Evolutionary conservation across 2,888 invertebrate species (phyloP).

Genomic region (Acronicta alni): DNA sequence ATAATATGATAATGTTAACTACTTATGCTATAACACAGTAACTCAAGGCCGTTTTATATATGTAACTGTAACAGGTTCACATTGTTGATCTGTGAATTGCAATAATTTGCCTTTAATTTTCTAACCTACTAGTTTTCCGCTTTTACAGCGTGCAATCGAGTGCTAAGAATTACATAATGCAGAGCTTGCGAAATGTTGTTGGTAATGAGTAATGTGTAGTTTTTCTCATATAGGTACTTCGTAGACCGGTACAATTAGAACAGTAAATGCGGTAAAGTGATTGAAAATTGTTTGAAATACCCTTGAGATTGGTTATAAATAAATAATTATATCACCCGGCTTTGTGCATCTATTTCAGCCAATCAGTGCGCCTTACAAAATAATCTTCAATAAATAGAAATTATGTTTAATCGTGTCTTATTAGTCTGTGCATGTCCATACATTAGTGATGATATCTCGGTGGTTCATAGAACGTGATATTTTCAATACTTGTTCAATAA

Average conservation of each 20-base stretch:
- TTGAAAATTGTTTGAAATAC: conserved; percentile 5
- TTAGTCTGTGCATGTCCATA: neutral
- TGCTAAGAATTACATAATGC: conserved; percentile 13
- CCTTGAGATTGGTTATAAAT: conserved; percentile 21
- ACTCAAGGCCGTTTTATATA: conserved; percentile 45
- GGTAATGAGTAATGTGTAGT: conserved; percentile 4
- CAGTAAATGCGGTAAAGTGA: neutral
- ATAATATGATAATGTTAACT: conserved; percentile 40
- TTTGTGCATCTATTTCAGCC: conserved; percentile 3
- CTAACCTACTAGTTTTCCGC: neutral
- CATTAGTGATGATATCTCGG: conserved; percentile 5
- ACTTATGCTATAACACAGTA: conserved; percentile 30
- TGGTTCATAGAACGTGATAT: conserved; percentile 6
- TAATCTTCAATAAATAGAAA: conserved; percentile 3
- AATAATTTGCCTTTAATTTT: conserved; percentile 13
- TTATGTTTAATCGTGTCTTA: conserved; percentile 1
- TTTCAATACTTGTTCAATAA: conserved; percentile 11
- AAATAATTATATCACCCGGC: conserved; percentile 12
- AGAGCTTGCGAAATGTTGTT: conserved; percentile 3
- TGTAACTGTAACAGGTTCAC: conserved; percentile 20
- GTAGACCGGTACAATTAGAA: neutral
- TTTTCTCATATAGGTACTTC: conserved; percentile 2
- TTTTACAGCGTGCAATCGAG: neutral
- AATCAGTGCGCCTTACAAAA: conserved; percentile 1
- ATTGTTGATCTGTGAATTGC: conserved; percentile 15